A percentile compares a stretch with the other conserved stretches of the same genome.
Evolutionary conservation across 2,797 vertebrate species (phyloP).

Genomic region (Propithecus deckenii): DNA sequence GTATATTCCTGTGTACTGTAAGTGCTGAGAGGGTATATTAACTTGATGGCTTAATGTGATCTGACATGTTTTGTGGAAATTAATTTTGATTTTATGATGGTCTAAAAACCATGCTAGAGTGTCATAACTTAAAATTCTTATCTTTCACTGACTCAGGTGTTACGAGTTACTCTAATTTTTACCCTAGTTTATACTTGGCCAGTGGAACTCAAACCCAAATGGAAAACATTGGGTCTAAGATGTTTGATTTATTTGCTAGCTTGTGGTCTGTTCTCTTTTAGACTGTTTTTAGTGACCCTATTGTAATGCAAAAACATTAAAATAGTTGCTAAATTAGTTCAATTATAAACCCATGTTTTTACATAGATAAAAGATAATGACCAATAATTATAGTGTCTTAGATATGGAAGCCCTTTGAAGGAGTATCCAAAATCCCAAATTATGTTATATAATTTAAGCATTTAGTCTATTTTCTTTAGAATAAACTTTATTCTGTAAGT

Average conservation of each 20-base stretch:
- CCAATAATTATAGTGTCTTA: background rate
- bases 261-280: background rate
- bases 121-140: background rate
- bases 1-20: background rate
- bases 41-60: background rate
- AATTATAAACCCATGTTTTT: constrained; percentile 6
- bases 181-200: background rate
- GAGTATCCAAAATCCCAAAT: background rate
- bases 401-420: background rate
- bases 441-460: background rate
- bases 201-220: background rate
- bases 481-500: background rate
- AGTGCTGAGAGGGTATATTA: background rate
- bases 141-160: background rate
- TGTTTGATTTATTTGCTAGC: background rate
- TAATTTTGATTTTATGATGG: background rate
- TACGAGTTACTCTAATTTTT: background rate
- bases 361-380: background rate
- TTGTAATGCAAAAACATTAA: background rate
- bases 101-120: background rate
- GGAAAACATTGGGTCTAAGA: background rate
- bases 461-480: background rate
- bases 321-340: constrained; percentile 14
- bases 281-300: background rate
- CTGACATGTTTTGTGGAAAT: background rate